Base-by-base conservation (phyloP, 2,797 vertebrate genomes). In the Pangasius sanitwongsei region DNA sequence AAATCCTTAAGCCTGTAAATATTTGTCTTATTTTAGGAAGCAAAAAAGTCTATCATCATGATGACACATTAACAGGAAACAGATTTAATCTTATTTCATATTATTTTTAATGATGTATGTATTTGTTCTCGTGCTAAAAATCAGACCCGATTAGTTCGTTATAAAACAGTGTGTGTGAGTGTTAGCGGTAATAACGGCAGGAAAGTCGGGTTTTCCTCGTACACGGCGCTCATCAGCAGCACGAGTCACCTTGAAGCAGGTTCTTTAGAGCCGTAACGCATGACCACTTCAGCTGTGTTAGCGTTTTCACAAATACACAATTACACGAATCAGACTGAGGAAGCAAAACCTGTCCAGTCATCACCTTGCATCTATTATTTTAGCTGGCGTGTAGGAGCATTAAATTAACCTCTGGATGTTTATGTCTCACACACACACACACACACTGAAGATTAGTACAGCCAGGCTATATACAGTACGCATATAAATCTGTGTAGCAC, bases 301-400 rank as follows among this genome's bases (percentile, higher is more conserved):
- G 72, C 72, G 23, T 44, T 75, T 75, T 75, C 23, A 75, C 72
- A 75, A 44, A 48, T 12, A 75, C 41, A 75, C 72, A 75, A 75
- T 75, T 48, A 75, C 72, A 48, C 3, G 20, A 75, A 11, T 48
- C 41, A 23, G 72, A 44, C 72, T 48, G 41, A 48, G 1, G 3
- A 44, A 44, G 37, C 72, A 75, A 23, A 69, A 69, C 13, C 25
- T 69, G 67, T 69, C 31, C 67, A 69, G 5, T 34, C 67, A 69
- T 69, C 67, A 34, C 67, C 11, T 18, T 15, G 16, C 70, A 9
- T 37, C 37, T 72, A 72, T 74, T 72, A 41, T 41, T 23, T 41
- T 37, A 72, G 18, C 34, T 72, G 70, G 20, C 3, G 20, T 20
- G 37, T 44, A 23, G 23, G 4, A 41, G 37, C 70, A 41, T 16